Evolutionary conservation across 1,140 invertebrate species (phyloP).

Genomic region (Drosophila nikananu): DNA sequence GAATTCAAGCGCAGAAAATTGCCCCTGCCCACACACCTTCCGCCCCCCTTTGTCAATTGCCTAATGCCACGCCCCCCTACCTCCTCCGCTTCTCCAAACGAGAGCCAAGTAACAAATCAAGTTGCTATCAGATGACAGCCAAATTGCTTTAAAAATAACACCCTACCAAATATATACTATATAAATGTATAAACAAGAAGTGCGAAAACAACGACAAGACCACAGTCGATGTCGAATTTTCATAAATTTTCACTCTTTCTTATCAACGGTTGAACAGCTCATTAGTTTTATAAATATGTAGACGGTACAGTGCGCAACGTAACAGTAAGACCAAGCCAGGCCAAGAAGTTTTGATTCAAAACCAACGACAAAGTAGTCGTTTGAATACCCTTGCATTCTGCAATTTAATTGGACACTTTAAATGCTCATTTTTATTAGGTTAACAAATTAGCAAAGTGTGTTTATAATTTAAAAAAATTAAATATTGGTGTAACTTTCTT

Average conservation of each 20-base stretch:
- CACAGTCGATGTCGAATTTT: not conserved
- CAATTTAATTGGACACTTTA: too few species aligned
- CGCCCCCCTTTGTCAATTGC: constrained; percentile 66
- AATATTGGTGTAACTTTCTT: too few species aligned
- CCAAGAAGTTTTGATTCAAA: not conserved
- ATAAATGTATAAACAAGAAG: not conserved
- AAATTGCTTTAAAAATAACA: constrained; percentile 53
- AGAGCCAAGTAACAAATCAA: constrained; percentile 45
- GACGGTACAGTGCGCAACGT: not conserved
- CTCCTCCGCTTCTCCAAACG: not conserved
- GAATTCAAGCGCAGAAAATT: constrained; percentile 79
- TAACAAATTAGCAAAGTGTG: too few species aligned
- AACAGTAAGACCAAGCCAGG: not conserved
- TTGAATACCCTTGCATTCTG: too few species aligned
- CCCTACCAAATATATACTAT: not conserved
- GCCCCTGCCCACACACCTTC: too few species aligned
- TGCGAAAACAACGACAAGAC: constrained; percentile 4
- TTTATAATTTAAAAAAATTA: too few species aligned
- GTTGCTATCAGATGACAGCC: constrained; percentile 59
- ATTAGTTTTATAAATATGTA: constrained; percentile 60
- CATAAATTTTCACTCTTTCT: constrained; percentile 30
- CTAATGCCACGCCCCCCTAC: constrained; percentile 12
- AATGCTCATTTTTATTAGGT: too few species aligned
- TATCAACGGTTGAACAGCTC: constrained; percentile 53
- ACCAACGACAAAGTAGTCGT: not conserved